These are phyloP conservation scores for Fissipunctia ypsillon DNA, from an alignment of 2,888 invertebrate species.

Conservation along the genomic window DNA sequence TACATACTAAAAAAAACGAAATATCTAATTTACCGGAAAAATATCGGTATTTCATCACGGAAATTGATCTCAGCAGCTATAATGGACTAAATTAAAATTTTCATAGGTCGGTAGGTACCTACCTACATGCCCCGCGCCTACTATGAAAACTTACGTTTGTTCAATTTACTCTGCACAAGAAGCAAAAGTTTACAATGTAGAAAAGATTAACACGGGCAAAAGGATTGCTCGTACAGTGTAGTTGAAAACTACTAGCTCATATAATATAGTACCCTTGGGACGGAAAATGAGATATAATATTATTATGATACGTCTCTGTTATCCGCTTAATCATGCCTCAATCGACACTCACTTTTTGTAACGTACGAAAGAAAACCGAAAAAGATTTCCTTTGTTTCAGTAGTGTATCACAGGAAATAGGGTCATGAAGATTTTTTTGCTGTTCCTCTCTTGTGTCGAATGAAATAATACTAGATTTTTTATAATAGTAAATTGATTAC, in stretches of 20 bases:
- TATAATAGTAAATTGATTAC: not conserved
- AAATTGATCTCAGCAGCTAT: not conserved
- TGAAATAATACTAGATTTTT: not conserved
- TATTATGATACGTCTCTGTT: slow-evolving; percentile 14
- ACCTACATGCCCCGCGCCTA: not conserved
- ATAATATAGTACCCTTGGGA: slow-evolving; percentile 24
- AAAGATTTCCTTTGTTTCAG: not conserved
- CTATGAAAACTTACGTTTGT: slow-evolving; percentile 14
- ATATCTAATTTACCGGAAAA: not conserved
- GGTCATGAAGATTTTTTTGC: not conserved
- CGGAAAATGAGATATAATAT: slow-evolving; percentile 20
- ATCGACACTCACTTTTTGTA: slow-evolving; percentile 1
- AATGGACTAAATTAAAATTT: not conserved
- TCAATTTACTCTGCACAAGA: slow-evolving; percentile 1
- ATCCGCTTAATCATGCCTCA: slow-evolving; percentile 31
- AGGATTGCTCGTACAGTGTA: not conserved
- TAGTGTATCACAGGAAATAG: not conserved
- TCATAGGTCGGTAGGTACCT: not conserved
- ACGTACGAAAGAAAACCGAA: not conserved
- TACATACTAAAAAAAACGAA: no score
- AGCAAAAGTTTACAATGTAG: not conserved
- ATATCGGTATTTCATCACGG: not conserved
- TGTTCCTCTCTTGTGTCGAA: not conserved
- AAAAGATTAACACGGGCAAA: not conserved
- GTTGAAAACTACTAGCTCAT: slow-evolving; percentile 4